These are phyloP conservation scores for Carterocephalus palaemon DNA, from an alignment of 2,888 invertebrate species.

Conservation along the genomic window DNA sequence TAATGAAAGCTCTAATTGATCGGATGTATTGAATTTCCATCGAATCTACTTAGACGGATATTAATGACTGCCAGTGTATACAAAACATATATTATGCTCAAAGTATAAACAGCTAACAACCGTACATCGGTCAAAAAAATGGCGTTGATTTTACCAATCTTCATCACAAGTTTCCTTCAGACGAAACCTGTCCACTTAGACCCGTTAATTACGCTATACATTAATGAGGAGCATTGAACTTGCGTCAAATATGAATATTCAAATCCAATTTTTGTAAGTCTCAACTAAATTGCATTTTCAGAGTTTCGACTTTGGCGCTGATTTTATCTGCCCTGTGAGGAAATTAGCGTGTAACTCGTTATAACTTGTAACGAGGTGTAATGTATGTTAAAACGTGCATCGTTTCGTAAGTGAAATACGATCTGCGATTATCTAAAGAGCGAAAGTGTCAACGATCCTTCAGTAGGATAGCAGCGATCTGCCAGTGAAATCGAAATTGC, in stretches of 20 bases:
- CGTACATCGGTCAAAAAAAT: no score
- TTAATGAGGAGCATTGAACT: constrained; percentile 11
- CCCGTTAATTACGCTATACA: constrained; percentile 12
- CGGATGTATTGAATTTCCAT: neutral
- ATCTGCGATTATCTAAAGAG: constrained; percentile 9
- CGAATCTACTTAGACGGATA: no score
- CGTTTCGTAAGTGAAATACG: constrained; percentile 6
- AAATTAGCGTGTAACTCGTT: no score
- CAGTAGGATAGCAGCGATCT: constrained; percentile 1
- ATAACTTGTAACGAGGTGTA: no score
- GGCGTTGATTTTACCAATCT: no score
- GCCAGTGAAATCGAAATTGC: constrained; percentile 13
- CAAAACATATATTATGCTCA: no score
- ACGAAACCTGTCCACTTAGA: constrained; percentile 7
- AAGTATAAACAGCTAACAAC: no score
- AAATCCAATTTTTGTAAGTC: constrained; percentile 6
- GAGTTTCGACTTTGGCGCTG: no score
- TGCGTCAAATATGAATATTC: constrained; percentile 1
- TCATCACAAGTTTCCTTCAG: no score
- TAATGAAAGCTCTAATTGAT: constrained; percentile 9
- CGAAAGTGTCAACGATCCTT: constrained; percentile 13
- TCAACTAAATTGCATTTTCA: neutral
- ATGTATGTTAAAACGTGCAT: no score
- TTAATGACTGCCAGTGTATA: no score
- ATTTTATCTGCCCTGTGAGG: no score